Base-by-base conservation (phyloP, 2,888 invertebrate genomes). In the Drosophila parthenogenetica region DNA sequence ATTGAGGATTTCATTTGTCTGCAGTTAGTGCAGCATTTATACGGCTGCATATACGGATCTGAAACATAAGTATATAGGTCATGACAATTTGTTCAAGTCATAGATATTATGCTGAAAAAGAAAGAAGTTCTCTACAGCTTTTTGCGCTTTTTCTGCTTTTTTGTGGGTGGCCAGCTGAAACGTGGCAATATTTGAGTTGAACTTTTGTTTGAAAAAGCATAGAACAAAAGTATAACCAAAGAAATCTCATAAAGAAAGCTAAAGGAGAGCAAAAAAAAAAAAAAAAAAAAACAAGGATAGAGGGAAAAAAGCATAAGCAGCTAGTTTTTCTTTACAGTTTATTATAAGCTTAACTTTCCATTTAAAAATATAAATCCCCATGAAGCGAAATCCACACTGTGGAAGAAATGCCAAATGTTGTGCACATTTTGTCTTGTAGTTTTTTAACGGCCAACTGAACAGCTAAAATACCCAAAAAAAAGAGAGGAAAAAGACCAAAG, bases 261-360 rank as follows among this genome's bases (percentile, higher is more conserved):
- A 45, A 29, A 51, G 45, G 45, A n/a, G 35, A 39, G 22, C 22
- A 17, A 22, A 19, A 29, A 16, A 29, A 29, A 37, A 37, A 25
- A 32, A 5, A 16, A 37, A 10, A 49, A 46, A 42, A 10, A 19
- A 22, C 39, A 65, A 64, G 49, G 37, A 13, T 4, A 66, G n/a
- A 46, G 29, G 16, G 10, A 19, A 32, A 54, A 17, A 61, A 57
- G 61, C 45, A 58, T 69, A 76, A 84, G 79, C 79, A 76, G 72
- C 72, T 81, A 62, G 73, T 78, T 87, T 83, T 87, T 83, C 68
- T 68, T 81, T 62, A 77, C 83, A 81, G 87, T 83, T 83, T 83
- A 83, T 87, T 87, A 84, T 87, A 67, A 84, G 87, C 87, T 87
- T 84, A 83, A 83, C 87, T 83, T 87, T 83, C 82, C 77, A 83